A percentile compares a stretch with the other conserved stretches of the same genome.
These are phyloP conservation scores for Hystrix cristata DNA, from an alignment of 2,113 vertebrate species.

Conservation along the genomic window DNA sequence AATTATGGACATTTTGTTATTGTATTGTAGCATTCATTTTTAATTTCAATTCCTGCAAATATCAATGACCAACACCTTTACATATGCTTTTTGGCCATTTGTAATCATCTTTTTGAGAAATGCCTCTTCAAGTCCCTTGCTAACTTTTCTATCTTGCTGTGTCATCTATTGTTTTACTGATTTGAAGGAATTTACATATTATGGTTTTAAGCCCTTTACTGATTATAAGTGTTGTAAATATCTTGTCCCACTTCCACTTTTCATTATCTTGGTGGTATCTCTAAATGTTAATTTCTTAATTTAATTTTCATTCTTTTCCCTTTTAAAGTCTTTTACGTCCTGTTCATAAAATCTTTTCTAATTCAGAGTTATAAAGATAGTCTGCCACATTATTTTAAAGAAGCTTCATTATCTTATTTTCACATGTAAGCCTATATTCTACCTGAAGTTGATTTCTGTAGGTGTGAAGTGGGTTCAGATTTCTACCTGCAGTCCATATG, in stretches of 20 bases:
- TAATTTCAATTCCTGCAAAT: not conserved
- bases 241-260: not conserved
- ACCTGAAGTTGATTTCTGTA: not conserved
- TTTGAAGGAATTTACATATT: not conserved
- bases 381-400: not conserved
- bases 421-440: constrained; percentile 21
- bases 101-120: not conserved
- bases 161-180: not conserved
- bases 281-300: constrained; percentile 6
- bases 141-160: not conserved
- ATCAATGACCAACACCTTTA: not conserved
- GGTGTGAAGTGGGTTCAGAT: not conserved
- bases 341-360: constrained; percentile 13
- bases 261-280: not conserved
- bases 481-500: not conserved
- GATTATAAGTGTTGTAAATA: not conserved
- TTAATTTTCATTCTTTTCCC: not conserved
- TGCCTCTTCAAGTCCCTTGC: not conserved
- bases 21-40: not conserved
- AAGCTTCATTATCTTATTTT: not conserved
- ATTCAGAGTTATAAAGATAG: not conserved
- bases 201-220: not conserved
- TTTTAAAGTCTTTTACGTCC: not conserved
- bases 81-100: not conserved
- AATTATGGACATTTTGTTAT: not conserved